These are phyloP conservation scores for Botia almorhae DNA, from an alignment of 2,797 vertebrate genomes.

Conservation along the genomic window DNA sequence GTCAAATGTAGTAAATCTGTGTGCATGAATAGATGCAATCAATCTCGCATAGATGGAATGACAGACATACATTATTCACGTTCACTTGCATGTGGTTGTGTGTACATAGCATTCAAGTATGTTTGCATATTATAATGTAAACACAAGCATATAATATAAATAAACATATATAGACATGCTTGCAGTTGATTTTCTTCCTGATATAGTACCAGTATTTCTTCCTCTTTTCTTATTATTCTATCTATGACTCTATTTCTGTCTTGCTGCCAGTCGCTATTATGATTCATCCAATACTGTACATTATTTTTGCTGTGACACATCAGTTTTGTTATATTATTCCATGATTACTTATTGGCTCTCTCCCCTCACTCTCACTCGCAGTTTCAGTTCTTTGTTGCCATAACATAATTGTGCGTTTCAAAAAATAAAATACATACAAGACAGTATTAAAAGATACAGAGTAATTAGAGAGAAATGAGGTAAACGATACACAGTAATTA, in stretches of 20 bases:
- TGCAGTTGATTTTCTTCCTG: not conserved
- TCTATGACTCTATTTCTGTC: not conserved
- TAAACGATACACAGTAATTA: too few species aligned
- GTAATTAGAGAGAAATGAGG: too few species aligned
- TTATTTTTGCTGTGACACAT: slow-evolving; percentile 30
- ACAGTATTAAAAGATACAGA: too few species aligned
- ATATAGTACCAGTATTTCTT: not conserved
- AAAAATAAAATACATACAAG: not conserved
- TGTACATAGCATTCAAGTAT: not conserved
- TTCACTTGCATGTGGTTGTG: not conserved
- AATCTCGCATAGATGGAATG: not conserved
- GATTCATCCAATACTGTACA: slow-evolving; percentile 27
- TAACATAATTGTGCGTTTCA: not conserved
- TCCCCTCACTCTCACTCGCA: not conserved
- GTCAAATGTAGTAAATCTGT: not conserved
- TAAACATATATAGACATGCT: not conserved
- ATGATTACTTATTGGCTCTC: slow-evolving; percentile 9
- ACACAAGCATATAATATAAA: not conserved
- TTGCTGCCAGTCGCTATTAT: slow-evolving; percentile 3
- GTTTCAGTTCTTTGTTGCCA: not conserved
- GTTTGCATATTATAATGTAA: not conserved
- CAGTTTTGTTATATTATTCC: slow-evolving; percentile 9
- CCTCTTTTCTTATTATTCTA: slow-evolving; percentile 7
- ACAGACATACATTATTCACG: not conserved
- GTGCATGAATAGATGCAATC: not conserved